Percentiles rank a stretch among this genome's conserved stretches.
Conservation (phyloP, 2,888 invertebrate species). For the Eurytoma californica region DNA sequence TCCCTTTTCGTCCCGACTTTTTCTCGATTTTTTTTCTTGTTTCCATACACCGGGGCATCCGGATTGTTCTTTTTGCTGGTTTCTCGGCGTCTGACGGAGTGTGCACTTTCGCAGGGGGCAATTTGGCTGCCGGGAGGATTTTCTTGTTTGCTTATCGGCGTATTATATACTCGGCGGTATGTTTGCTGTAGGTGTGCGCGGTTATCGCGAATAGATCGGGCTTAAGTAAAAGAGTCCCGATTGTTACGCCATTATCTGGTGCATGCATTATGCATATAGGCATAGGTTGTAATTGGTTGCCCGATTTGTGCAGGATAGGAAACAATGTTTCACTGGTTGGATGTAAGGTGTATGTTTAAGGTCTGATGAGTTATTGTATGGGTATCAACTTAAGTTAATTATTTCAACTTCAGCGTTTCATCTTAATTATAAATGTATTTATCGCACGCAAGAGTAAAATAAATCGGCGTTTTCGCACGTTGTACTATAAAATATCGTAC, state of each 20-base stretch:
- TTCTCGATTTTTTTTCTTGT: neutral
- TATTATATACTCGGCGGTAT: neutral
- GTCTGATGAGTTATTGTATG: neutral
- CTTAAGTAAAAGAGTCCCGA: neutral
- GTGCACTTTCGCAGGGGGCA: neutral
- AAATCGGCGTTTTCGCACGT: too few species aligned
- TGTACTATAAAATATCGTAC: too few species aligned
- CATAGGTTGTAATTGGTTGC: neutral
- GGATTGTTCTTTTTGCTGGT: neutral
- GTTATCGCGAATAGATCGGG: neutral
- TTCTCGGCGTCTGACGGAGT: neutral
- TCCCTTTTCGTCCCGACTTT: neutral
- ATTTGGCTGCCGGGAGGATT: neutral
- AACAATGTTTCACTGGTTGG: too few species aligned
- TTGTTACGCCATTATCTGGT: neutral
- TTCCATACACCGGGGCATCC: neutral
- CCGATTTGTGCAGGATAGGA: neutral
- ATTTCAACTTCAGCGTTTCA: too few species aligned
- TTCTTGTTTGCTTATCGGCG: neutral
- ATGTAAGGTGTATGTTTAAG: too few species aligned
- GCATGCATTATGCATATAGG: conserved; percentile 7
- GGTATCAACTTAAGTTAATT: neutral
- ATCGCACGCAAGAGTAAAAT: too few species aligned
- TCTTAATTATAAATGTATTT: too few species aligned
- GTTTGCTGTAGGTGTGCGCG: neutral